phyloP scores from a whole-genome alignment of 1,140 invertebrate species.

The Subanguina moxae region DNA sequence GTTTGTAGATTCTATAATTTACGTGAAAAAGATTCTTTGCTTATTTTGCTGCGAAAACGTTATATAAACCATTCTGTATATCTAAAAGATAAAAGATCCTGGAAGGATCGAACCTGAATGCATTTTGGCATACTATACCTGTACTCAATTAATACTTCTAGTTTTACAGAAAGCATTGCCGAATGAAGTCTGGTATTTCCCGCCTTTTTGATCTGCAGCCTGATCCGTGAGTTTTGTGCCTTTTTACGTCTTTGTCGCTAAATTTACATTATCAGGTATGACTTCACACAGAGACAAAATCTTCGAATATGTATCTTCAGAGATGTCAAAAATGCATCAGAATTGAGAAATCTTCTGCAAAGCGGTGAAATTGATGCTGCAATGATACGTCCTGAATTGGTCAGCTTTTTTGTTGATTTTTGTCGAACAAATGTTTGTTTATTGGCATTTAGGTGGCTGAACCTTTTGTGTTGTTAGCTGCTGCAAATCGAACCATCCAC shows the following conservation, averaged over 20 bases:
- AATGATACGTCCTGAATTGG: conserved; percentile 53
- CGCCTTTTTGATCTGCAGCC: conserved; percentile 50
- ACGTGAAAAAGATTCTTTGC: too few relatives aligned
- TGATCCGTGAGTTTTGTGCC: conserved; percentile 32
- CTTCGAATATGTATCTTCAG: conserved; percentile 40
- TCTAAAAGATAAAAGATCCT: not conserved
- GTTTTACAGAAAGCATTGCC: conserved; percentile 12
- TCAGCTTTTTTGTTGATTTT: conserved; percentile 20
- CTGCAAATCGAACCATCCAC: conserved; percentile 54
- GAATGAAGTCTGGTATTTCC: conserved; percentile 40
- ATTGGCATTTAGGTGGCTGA: conserved; percentile 50
- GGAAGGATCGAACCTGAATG: not conserved
- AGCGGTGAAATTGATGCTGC: conserved; percentile 52
- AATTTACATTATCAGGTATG: conserved; percentile 22
- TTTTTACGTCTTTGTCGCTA: too few relatives aligned
- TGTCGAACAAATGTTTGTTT: conserved; percentile 14
- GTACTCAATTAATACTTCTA: not conserved
- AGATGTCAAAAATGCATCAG: conserved; percentile 54
- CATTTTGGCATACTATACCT: not conserved
- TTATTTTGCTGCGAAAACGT: too few relatives aligned
- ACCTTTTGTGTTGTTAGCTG: conserved; percentile 53
- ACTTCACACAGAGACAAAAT: conserved; percentile 39
- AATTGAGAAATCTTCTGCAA: conserved; percentile 44
- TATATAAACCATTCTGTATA: not conserved
- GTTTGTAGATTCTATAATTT: too few relatives aligned